Conservation (phyloP, 2,888 invertebrate species). For the Spicauda simplicius region DNA sequence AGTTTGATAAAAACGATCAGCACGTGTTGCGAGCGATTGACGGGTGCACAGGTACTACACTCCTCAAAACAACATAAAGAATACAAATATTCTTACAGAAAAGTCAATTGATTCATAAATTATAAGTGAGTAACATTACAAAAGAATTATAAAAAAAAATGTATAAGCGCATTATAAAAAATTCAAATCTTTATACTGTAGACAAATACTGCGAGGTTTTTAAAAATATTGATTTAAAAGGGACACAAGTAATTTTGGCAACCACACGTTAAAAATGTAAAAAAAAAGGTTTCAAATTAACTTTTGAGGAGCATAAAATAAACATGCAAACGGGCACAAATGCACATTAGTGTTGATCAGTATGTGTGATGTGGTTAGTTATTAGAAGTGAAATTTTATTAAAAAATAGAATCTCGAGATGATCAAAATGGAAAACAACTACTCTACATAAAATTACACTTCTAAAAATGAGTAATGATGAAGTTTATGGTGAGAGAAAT, state of each 20-base stretch:
- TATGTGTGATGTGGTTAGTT: neutral
- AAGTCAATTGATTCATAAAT: no score
- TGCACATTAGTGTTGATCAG: neutral
- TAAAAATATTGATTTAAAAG: neutral
- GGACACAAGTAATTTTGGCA: no score
- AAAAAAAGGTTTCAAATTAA: neutral
- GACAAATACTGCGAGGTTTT: no score
- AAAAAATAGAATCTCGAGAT: neutral
- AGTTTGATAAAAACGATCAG: conserved; percentile 44
- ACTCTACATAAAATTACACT: neutral
- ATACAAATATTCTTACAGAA: no score
- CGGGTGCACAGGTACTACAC: conserved; percentile 45
- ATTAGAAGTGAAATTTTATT: neutral
- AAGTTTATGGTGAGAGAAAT: neutral
- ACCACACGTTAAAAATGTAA: neutral
- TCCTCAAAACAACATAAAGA: conserved; percentile 4
- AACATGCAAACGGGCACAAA: conserved; percentile 13
- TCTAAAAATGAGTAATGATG: neutral
- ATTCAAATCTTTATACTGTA: no score
- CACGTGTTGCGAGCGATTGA: conserved; percentile 54
- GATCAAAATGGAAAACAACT: no score
- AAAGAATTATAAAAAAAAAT: no score
- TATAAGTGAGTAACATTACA: no score
- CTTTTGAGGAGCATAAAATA: conserved; percentile 10
- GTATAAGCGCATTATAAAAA: no score